phyloP scores from a whole-genome alignment of 2,888 invertebrate genomes.

The Venusia cambrica region DNA sequence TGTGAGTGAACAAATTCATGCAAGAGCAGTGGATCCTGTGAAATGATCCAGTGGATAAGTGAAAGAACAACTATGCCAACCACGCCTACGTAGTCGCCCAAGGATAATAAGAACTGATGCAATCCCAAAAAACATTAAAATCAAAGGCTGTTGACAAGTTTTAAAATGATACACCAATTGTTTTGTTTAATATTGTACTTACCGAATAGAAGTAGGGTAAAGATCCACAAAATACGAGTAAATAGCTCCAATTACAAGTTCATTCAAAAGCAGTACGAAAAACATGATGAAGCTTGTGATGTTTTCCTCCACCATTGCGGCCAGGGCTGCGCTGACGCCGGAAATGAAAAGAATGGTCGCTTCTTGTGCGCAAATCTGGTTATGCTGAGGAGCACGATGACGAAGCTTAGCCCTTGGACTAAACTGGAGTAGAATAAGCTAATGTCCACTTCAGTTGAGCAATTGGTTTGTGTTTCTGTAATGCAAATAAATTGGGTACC shows the following conservation, averaged over 20 bases:
- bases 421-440: conserved; percentile 32
- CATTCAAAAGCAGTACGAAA: conserved; percentile 38
- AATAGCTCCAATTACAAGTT: conserved; percentile 41
- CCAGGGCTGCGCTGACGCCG: conserved; percentile 30
- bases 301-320: conserved; percentile 35
- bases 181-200: no score
- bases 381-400: conserved; percentile 35
- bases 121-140: no score
- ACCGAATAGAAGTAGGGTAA: conserved; percentile 52
- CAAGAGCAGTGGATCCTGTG: no score
- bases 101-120: no score
- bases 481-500: conserved; percentile 19
- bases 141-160: no score
- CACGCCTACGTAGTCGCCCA: no score
- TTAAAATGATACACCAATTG: no score
- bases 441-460: conserved; percentile 32
- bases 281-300: conserved; percentile 42
- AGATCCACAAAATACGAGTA: conserved; percentile 50
- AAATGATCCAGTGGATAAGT: no score
- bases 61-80: no score
- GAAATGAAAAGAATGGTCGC: conserved; percentile 36
- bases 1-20: no score
- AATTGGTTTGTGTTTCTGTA: conserved; percentile 13
- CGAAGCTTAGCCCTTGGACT: conserved; percentile 36
- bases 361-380: conserved; percentile 39